These are phyloP conservation scores for Lissocephala sabroskyi DNA, from an alignment of 2,888 invertebrate genomes.

Conservation along the genomic window DNA sequence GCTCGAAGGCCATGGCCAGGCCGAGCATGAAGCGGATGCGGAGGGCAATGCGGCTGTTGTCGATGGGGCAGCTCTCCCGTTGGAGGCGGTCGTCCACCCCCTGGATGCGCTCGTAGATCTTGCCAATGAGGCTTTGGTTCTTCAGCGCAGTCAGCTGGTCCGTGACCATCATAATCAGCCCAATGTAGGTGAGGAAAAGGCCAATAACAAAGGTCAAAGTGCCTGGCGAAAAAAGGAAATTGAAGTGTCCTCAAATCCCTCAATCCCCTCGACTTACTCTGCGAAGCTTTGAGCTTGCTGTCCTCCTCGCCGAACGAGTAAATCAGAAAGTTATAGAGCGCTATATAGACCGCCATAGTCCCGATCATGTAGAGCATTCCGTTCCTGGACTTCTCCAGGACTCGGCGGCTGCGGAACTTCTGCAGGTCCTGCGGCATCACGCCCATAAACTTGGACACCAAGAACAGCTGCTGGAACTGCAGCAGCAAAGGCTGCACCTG, in stretches of 20 bases:
- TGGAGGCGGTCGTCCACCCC: slow-evolving; percentile 66
- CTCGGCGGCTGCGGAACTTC: slow-evolving; percentile 48
- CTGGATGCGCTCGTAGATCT: slow-evolving; percentile 67
- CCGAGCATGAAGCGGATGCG: slow-evolving; percentile 61
- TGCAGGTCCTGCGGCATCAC: slow-evolving; percentile 65
- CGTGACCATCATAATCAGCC: slow-evolving; percentile 69
- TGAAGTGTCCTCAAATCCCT: neutral
- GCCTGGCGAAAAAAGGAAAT: too few relatives aligned
- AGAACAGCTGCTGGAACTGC: slow-evolving; percentile 63
- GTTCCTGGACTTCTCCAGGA: slow-evolving; percentile 58
- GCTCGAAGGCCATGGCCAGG: slow-evolving; percentile 57
- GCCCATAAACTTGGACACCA: slow-evolving; percentile 68
- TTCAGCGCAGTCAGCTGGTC: slow-evolving; percentile 68
- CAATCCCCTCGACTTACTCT: slow-evolving; percentile 53
- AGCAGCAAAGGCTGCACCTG: slow-evolving; percentile 58
- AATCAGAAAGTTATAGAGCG: slow-evolving; percentile 65
- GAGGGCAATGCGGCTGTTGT: slow-evolving; percentile 49
- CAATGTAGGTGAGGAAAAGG: slow-evolving; percentile 70
- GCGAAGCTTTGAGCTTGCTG: slow-evolving; percentile 54
- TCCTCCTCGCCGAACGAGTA: slow-evolving; percentile 65
- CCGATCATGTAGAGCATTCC: slow-evolving; percentile 59
- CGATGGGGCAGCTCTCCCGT: slow-evolving; percentile 59
- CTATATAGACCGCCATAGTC: slow-evolving; percentile 40
- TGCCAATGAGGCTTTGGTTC: slow-evolving; percentile 64
- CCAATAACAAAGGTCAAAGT: slow-evolving; percentile 71